These are phyloP conservation scores for Ceriagrion tenellum DNA, from an alignment of 2,888 invertebrate species.

Conservation along the genomic window DNA sequence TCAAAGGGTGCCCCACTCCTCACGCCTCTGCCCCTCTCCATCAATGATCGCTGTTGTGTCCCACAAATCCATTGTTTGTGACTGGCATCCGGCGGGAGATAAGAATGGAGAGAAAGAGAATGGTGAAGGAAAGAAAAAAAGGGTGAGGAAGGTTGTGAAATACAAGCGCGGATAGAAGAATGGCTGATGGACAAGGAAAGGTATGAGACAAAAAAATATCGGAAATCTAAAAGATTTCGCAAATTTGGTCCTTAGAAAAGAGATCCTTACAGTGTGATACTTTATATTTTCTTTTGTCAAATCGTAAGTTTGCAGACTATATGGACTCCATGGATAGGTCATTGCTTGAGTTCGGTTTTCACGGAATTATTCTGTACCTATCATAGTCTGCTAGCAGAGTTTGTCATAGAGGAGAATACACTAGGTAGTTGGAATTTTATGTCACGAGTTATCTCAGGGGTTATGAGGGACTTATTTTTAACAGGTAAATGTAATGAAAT, in stretches of 20 bases:
- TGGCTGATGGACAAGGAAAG: background rate
- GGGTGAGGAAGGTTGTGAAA: slow-evolving; percentile 13
- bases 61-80: slow-evolving; percentile 41
- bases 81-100: slow-evolving; percentile 34
- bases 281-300: background rate
- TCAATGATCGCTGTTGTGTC: background rate
- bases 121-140: background rate
- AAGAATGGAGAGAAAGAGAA: background rate
- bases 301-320: no score
- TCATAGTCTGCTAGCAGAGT: no score
- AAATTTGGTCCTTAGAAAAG: background rate
- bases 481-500: no score
- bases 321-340: no score
- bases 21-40: background rate
- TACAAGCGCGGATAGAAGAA: background rate
- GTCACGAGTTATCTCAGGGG: no score
- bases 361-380: no score
- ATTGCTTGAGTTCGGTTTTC: no score
- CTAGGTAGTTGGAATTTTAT: no score
- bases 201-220: background rate
- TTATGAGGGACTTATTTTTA: no score
- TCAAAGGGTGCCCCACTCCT: slow-evolving; percentile 33
- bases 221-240: background rate
- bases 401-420: no score
- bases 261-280: background rate